Evolutionary conservation across 2,797 vertebrate genomes (phyloP).

Genomic region (Sus cebifrons): DNA sequence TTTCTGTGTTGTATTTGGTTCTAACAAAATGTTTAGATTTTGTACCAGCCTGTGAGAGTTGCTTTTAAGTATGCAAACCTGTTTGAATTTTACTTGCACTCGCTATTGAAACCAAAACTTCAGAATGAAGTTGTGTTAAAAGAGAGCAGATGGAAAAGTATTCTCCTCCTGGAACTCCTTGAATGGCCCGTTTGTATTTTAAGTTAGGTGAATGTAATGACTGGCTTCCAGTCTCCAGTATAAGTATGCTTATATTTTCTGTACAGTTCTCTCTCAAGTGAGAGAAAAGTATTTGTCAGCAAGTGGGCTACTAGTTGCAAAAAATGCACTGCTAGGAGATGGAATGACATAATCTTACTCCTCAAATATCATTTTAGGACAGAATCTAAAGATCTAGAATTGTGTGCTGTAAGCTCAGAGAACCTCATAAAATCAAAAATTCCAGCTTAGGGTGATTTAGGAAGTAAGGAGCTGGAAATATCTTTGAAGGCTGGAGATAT

Average conservation of each 20-base stretch:
- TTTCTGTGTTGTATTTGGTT: constrained; percentile 39
- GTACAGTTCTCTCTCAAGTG: constrained; percentile 24
- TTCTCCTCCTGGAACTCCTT: not conserved
- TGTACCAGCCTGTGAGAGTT: not conserved
- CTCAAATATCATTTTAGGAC: constrained; percentile 43
- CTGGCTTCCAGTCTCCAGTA: not conserved
- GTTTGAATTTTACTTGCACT: not conserved
- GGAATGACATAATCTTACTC: constrained; percentile 38
- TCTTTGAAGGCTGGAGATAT: constrained; percentile 37
- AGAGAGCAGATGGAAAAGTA: not conserved
- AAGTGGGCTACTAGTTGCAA: constrained; percentile 56
- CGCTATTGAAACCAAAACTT: constrained; percentile 39
- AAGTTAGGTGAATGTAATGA: constrained; percentile 47
- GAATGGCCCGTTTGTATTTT: constrained; percentile 56
- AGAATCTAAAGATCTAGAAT: constrained; percentile 48
- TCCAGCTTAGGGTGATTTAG: not conserved
- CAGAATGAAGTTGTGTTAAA: constrained; percentile 8
- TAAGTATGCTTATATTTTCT: constrained; percentile 12
- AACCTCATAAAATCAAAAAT: constrained; percentile 48
- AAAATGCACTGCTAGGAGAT: constrained; percentile 43
- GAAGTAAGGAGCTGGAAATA: constrained; percentile 25
- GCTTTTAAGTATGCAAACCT: not conserved
- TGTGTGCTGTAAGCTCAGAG: not conserved
- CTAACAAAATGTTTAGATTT: constrained; percentile 55
- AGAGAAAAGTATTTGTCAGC: constrained; percentile 72